These are phyloP conservation scores for Synanthedon tipuliformis DNA, from an alignment of 2,888 invertebrate genomes.

Conservation along the genomic window DNA sequence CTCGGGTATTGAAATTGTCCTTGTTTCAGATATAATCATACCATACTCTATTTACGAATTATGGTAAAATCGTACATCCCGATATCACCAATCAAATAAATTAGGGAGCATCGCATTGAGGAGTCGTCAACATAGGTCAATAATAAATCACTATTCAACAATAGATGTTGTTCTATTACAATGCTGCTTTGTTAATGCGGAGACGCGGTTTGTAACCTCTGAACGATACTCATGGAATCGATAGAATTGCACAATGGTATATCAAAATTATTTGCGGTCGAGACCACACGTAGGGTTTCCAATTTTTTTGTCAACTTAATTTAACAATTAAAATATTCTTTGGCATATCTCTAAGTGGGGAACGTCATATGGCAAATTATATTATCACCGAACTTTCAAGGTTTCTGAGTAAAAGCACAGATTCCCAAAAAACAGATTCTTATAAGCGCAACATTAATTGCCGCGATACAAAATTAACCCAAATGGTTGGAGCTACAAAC, in stretches of 20 bases:
- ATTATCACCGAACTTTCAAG: no score
- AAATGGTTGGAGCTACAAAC: no score
- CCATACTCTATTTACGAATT: no score
- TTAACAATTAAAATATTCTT: not conserved
- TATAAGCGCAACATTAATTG: no score
- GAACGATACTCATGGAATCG: not conserved
- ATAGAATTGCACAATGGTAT: constrained; percentile 10
- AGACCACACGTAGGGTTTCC: constrained; percentile 17
- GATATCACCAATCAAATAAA: not conserved
- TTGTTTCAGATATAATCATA: no score
- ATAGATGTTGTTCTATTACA: constrained; percentile 9
- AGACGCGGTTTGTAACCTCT: not conserved
- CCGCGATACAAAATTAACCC: no score
- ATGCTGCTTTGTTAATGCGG: not conserved
- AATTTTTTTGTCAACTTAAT: not conserved
- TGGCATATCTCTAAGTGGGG: no score
- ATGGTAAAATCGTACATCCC: not conserved
- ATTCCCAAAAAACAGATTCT: no score
- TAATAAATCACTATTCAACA: constrained; percentile 16
- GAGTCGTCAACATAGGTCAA: constrained; percentile 7
- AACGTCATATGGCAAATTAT: no score
- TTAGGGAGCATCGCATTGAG: not conserved
- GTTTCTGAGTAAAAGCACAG: no score
- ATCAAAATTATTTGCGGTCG: constrained; percentile 21
- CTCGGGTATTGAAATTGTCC: no score